Evolutionary conservation across 1,140 invertebrate species (phyloP).

Genomic region (Epicauta chinensis): DNA sequence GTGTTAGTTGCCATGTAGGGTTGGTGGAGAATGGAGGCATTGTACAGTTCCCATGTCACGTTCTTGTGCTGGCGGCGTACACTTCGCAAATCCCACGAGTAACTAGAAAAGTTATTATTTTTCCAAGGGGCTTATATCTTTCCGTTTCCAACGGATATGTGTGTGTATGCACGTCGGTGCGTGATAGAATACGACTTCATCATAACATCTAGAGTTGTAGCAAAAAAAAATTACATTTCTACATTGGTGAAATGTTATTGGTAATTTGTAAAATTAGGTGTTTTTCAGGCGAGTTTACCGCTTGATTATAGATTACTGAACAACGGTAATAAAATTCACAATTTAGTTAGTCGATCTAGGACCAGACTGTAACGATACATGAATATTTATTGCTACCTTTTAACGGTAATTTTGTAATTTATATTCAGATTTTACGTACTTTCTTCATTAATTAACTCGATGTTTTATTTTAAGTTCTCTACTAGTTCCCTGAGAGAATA

Average conservation of each 20-base stretch:
- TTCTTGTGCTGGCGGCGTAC: conserved; percentile 16
- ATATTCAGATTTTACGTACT: conserved; percentile 16
- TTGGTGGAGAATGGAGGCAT: conserved; percentile 1
- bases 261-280: neutral
- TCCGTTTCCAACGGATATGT: conserved; percentile 2
- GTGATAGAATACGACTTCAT: too few relatives aligned
- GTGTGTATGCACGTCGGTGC: too few relatives aligned
- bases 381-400: conserved; percentile 15
- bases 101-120: conserved; percentile 26
- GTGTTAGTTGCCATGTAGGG: neutral
- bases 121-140: conserved; percentile 21
- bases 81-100: conserved; percentile 23
- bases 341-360: too few relatives aligned
- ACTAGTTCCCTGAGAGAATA: too few relatives aligned
- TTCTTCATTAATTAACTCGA: conserved; percentile 15
- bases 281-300: too few relatives aligned
- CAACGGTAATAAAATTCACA: too few relatives aligned
- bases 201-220: too few relatives aligned
- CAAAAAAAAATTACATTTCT: too few relatives aligned
- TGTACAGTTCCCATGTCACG: conserved; percentile 20
- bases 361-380: conserved; percentile 10
- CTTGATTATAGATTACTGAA: too few relatives aligned
- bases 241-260: too few relatives aligned
- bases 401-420: conserved; percentile 11
- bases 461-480: conserved; percentile 10